phyloP scores from a whole-genome alignment of 2,113 vertebrate species.

The Talpa occidentalis region DNA sequence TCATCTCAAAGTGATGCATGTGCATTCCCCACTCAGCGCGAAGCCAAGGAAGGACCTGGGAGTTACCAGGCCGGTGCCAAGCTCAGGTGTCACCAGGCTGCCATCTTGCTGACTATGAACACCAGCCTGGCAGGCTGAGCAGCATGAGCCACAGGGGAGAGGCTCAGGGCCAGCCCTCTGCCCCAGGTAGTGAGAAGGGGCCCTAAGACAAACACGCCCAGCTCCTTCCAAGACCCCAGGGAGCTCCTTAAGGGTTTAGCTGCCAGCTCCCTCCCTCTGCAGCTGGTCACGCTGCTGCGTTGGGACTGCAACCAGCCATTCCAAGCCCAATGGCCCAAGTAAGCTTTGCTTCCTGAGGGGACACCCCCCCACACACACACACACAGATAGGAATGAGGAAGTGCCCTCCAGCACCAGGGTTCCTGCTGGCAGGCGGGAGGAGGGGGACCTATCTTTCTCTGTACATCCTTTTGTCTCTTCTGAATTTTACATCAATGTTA shows the following conservation, averaged over 20 bases:
- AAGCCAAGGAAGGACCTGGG: not conserved
- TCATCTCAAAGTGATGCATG: not conserved
- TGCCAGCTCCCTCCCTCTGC: accelerated
- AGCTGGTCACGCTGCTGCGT: not conserved
- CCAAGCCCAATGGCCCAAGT: accelerated
- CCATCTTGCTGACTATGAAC: not conserved
- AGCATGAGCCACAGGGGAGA: not conserved
- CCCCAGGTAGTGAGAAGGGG: not conserved
- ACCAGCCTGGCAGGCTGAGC: not conserved
- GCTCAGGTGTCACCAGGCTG: not conserved
- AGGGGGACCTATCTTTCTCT: not conserved
- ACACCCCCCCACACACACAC: no score
- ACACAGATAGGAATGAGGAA: not conserved
- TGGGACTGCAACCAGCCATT: not conserved
- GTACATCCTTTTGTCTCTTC: not conserved
- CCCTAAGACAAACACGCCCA: not conserved
- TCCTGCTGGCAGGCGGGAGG: accelerated
- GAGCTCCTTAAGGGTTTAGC: no score
- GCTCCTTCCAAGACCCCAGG: not conserved
- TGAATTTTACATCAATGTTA: not conserved
- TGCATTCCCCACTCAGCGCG: not conserved
- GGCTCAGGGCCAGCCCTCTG: not conserved
- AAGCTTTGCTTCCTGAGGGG: not conserved
- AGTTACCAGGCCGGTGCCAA: not conserved
- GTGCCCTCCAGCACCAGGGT: not conserved